A percentile compares a stretch with the other conserved stretches of the same genome.
These are phyloP conservation scores for Oscheius sp. DNA, from an alignment of 2,888 invertebrate genomes.

Conservation along the genomic window DNA sequence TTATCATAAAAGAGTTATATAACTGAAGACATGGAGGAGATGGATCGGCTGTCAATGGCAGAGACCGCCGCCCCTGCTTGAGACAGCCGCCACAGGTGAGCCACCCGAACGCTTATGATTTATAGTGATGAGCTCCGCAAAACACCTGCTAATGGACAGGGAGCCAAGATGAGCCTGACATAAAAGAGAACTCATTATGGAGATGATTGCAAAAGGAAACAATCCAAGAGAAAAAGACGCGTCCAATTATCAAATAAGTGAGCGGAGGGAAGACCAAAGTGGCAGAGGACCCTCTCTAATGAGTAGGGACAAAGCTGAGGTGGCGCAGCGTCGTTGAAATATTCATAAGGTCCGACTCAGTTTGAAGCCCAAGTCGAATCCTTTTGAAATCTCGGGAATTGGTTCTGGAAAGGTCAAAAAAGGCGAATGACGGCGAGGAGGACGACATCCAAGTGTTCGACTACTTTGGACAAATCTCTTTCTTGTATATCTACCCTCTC, in stretches of 20 bases:
- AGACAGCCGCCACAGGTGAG: constrained; percentile 14
- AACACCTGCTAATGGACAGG: no score
- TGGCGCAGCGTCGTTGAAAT: constrained; percentile 32
- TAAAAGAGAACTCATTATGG: not conserved
- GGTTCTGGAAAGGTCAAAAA: not conserved
- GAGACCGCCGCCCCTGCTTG: constrained; percentile 16
- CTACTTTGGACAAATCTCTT: no score
- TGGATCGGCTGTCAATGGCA: constrained; percentile 30
- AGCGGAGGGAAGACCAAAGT: constrained; percentile 14
- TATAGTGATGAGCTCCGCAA: constrained; percentile 9
- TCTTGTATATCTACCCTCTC: no score
- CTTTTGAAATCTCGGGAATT: not conserved
- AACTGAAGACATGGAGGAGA: not conserved
- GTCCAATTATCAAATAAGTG: constrained; percentile 26
- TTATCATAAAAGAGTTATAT: constrained; percentile 3
- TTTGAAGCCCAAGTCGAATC: constrained; percentile 30
- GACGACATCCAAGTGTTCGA: no score
- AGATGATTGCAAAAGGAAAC: not conserved
- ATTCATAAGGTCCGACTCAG: constrained; percentile 35
- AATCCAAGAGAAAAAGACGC: not conserved
- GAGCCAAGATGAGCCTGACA: no score
- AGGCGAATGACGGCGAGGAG: no score
- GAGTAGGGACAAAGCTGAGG: constrained; percentile 36
- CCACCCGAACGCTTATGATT: constrained; percentile 16
- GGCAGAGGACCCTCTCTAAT: constrained; percentile 18